Base-by-base conservation (phyloP, 1,140 invertebrate genomes). In the Leptinotarsa lineolata region DNA sequence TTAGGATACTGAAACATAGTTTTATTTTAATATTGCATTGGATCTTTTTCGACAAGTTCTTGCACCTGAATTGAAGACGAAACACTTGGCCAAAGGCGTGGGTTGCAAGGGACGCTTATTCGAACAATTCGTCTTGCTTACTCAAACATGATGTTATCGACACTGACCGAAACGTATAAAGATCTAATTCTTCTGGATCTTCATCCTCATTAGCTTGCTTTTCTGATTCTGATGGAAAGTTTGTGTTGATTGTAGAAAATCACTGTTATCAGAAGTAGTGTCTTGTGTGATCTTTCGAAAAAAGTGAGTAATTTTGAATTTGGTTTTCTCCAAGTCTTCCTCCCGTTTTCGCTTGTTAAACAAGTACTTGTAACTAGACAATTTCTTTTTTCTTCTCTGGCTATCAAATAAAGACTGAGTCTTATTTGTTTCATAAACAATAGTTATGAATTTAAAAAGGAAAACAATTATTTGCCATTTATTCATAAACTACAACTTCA, bases 61-160 rank as follows among this genome's bases (percentile, higher is more conserved):
- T 68, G 66, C 66, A 68, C 11, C 18, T 68, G 5, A 45, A 18
- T 68, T 68, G 66, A 39, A 46, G 66, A 46, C 45, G 39, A 68
- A n/a, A 68, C 45, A 68, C 22, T 16, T 39, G 39, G 39, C 30
- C 66, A 68, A 68, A 68, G 30, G 3, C 18, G 12, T 68, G 66
- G 66, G 39, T 46, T 18, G 30, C 12, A 30, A 16, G 39, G 39
- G 39, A 8, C 16, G 66, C 24, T 24, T 39, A 22, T 68, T 68
- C 0, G 66, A 1, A 39, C 1, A 45, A 68, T 46, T 39, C 66
- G 13, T 68, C 39, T 68, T 45, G 66, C 15, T 68, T 68, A 68
- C 30, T 68, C 13, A 22, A 68, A 68, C 66, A 68, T 46, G 66
- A 68, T 68, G 66, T 18, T 68, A 46, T 8, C 66, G 66, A 68